phyloP scores from a whole-genome alignment of 1,140 invertebrate species.

The Sipha flava region DNA sequence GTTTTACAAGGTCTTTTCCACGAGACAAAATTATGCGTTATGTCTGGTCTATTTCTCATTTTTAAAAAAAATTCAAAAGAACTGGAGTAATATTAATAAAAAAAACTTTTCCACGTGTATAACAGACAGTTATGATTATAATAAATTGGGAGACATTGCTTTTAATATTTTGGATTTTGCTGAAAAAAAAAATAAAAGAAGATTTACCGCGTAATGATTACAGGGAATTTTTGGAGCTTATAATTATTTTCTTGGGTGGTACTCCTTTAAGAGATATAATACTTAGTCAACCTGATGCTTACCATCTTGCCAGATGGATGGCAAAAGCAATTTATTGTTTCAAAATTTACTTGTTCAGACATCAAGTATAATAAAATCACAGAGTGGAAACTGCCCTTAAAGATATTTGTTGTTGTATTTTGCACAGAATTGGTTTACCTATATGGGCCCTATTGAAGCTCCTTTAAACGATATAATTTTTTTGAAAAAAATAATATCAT shows the following conservation, averaged over 20 bases:
- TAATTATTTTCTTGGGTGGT: neutral
- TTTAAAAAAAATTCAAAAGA: neutral
- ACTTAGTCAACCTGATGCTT: neutral
- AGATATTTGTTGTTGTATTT: neutral
- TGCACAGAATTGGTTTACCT: neutral
- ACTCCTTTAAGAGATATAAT: neutral
- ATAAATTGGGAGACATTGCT: neutral
- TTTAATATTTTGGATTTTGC: neutral
- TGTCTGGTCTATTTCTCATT: neutral
- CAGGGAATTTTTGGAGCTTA: neutral
- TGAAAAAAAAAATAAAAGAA: neutral
- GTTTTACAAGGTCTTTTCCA: neutral
- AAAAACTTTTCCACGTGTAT: neutral
- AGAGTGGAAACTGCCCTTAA: neutral
- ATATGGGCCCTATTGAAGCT: no score
- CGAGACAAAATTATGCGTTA: neutral
- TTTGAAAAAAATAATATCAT: no score
- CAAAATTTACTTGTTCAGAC: neutral
- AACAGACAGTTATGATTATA: neutral
- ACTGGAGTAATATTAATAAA: no score
- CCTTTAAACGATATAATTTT: no score
- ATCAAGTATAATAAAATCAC: neutral
- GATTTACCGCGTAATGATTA: neutral
- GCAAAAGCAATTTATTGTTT: neutral
- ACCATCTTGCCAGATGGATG: neutral